Conservation (phyloP, 1,140 invertebrate genomes). For the Apolygus lucorum region DNA sequence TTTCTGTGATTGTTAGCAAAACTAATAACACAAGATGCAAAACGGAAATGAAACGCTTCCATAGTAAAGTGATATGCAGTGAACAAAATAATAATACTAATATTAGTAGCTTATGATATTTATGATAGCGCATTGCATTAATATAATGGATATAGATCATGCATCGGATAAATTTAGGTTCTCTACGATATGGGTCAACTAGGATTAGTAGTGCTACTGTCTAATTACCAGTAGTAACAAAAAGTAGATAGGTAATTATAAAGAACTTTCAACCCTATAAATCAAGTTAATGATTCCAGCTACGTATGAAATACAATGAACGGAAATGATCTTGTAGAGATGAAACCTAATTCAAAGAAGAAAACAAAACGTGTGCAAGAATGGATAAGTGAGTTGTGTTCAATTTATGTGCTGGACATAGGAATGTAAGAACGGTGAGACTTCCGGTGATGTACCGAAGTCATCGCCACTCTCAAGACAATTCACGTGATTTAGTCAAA, state of each 20-base stretch:
- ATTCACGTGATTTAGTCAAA: background rate
- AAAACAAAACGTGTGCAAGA: background rate
- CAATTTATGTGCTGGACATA: too few relatives aligned
- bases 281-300: background rate
- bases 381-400: background rate
- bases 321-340: background rate
- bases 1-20: constrained; percentile 26
- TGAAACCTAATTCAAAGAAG: background rate
- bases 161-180: constrained; percentile 20
- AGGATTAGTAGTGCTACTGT: constrained; percentile 24
- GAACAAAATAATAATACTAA: constrained; percentile 21
- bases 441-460: too few relatives aligned
- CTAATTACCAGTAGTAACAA: constrained; percentile 21
- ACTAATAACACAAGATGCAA: constrained; percentile 12
- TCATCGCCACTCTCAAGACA: too few relatives aligned
- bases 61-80: constrained; percentile 24
- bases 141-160: constrained; percentile 24
- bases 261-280: background rate
- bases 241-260: background rate
- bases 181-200: constrained; percentile 18
- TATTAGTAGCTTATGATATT: constrained; percentile 25
- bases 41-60: constrained; percentile 8
- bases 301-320: background rate
- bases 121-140: constrained; percentile 24
- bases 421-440: too few relatives aligned